Evolutionary conservation across 2,888 invertebrate genomes (phyloP), one percentile per base, ranked within the genome.

Genomic region (Yponomeuta evonymella): DNA sequence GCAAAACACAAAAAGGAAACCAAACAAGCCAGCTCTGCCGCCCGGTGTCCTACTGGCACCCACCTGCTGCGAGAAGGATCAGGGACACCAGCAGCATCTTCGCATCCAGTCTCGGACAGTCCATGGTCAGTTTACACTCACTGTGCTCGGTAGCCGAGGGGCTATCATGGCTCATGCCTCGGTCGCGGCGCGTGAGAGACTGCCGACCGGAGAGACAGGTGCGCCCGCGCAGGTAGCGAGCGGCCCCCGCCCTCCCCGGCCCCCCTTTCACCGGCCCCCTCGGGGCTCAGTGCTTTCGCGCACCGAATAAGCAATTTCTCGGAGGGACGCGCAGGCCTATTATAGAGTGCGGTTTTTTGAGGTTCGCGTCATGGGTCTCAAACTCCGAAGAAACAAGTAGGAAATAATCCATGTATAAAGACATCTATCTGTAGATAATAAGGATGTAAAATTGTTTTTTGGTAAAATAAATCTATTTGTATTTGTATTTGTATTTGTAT

Each of bases 241-340:
- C 75, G 75, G 73, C 70, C 73, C 73, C 70, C 73, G 71, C 73
- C 51, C 23, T 23, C 71, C 73, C 64, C 72, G 67, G 72, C 51
- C 75, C 72, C 65, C 30, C 48, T 72, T 71, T 69, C 74, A 67
- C 72, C 71, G 74, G 70, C 72, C 70, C 73, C 71, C 73, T 29
- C 29, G n/a, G 64, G 30, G 36, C 36, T 48, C 72, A 71, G 78
- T 83, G 85, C 83, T 85, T 86, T 86, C 86, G 85, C 87, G 86
- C 76, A 81, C 85, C 81, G 84, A 88, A 86, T 87, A 85, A 83
- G 77, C 75, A 83, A 86, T 85, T 83, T 83, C 81, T 80, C 80
- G 67, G 15, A 67, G 67, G 48, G 65, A 65, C 65, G 8, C 36
- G 30, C 12, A 33, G 65, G 67, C 5, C 67, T 43, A 12, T n/a